These are phyloP conservation scores for Portunus trituberculatus DNA, from an alignment of 1,140 invertebrate genomes.

Conservation along the genomic window DNA sequence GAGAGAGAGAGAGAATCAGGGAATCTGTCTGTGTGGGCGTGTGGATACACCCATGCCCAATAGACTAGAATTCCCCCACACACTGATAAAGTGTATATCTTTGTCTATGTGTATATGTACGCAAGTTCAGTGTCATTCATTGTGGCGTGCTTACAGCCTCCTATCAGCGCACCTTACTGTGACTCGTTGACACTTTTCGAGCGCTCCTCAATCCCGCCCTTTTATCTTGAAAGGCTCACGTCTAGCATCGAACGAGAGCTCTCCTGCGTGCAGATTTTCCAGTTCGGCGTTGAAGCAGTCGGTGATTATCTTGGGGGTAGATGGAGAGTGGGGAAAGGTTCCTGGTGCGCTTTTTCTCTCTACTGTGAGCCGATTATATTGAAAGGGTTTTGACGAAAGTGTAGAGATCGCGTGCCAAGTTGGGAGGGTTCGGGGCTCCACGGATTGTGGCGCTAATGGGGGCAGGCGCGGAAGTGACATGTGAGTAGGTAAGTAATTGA, in stretches of 20 bases:
- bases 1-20: neutral
- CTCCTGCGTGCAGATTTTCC: neutral
- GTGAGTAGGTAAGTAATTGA: neutral
- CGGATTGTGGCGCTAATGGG: neutral
- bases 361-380: slow-evolving; percentile 13
- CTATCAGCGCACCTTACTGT: too few species aligned
- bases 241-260: neutral
- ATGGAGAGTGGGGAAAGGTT: neutral
- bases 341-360: neutral
- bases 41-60: too few species aligned
- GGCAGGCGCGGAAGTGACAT: neutral
- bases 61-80: too few species aligned
- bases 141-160: too few species aligned
- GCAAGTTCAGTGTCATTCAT: too few species aligned
- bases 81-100: neutral
- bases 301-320: neutral
- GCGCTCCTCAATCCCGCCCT: neutral
- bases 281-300: neutral
- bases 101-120: neutral
- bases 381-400: neutral
- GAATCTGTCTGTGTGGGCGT: neutral
- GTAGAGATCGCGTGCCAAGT: neutral
- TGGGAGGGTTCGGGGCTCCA: neutral
- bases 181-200: too few species aligned
- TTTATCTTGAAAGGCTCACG: neutral